Conservation (phyloP, 2,113 vertebrate genomes). For the Daubentonia madagascariensis region DNA sequence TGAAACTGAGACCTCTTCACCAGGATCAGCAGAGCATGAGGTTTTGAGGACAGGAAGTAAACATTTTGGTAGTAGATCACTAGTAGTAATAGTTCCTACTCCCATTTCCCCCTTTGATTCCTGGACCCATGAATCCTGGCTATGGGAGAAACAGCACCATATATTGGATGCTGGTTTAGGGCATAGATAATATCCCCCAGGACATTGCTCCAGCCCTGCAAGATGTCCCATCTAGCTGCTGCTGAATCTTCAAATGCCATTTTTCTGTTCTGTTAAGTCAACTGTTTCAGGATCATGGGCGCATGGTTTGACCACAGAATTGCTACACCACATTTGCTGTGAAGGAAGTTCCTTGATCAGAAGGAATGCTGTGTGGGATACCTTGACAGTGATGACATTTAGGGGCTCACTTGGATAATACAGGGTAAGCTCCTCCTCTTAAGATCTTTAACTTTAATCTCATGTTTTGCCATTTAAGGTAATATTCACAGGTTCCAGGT, state of each 20-base stretch:
- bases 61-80: background rate
- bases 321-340: no score
- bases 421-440: background rate
- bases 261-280: background rate
- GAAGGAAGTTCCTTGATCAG: background rate
- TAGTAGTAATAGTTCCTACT: fast-evolving
- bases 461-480: background rate
- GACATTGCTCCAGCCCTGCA: background rate
- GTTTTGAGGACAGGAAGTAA: no score
- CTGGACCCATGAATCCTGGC: background rate
- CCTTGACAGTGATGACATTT: background rate
- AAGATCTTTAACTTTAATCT: background rate
- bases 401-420: background rate
- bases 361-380: background rate
- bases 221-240: background rate
- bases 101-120: no score
- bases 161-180: background rate
- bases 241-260: background rate
- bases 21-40: background rate
- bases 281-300: background rate
- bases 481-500: background rate
- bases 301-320: background rate
- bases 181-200: background rate
- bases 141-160: background rate
- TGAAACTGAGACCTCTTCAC: background rate